Percentiles rank a stretch among this genome's conserved stretches.
These are phyloP conservation scores for Operophtera brumata DNA, from an alignment of 2,888 invertebrate genomes.

Conservation along the genomic window DNA sequence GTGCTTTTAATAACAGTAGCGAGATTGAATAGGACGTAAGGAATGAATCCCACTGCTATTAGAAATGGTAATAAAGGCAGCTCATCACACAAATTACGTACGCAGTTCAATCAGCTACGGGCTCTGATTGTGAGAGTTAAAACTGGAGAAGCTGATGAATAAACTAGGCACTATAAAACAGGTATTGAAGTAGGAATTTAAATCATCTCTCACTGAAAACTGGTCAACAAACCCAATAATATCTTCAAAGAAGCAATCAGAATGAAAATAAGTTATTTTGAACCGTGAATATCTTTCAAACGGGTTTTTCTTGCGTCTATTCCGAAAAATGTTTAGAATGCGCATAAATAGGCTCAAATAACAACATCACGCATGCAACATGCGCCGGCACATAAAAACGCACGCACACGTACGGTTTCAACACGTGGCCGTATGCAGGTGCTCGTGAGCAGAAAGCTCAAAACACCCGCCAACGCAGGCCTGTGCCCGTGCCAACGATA, in stretches of 20 bases:
- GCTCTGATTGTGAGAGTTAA: neutral
- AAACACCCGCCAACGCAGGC: conserved; percentile 26
- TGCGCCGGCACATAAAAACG: conserved; percentile 40
- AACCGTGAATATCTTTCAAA: conserved; percentile 24
- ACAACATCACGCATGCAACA: conserved; percentile 37
- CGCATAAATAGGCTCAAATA: conserved; percentile 34
- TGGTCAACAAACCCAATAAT: neutral
- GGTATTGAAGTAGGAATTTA: no score
- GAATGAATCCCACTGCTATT: conserved; percentile 22
- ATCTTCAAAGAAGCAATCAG: conserved; percentile 16
- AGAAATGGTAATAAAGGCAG: conserved; percentile 14
- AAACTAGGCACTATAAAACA: no score
- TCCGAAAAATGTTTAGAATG: conserved; percentile 34
- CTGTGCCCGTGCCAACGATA: conserved; percentile 41
- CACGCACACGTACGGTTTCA: conserved; percentile 39
- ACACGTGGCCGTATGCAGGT: conserved; percentile 44
- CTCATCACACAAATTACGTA: conserved; percentile 12
- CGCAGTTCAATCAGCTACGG: conserved; percentile 14
- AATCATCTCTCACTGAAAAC: neutral
- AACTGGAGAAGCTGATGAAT: no score
- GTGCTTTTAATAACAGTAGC: conserved; percentile 48
- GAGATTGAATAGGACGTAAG: conserved; percentile 20
- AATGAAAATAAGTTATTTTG: conserved; percentile 20
- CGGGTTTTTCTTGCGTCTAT: conserved; percentile 30
- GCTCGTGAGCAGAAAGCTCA: conserved; percentile 41